Evolutionary conservation across 2,797 vertebrate genomes (phyloP), one percentile per base, ranked within the genome.

Genomic region (Rhinogobio ventralis): DNA sequence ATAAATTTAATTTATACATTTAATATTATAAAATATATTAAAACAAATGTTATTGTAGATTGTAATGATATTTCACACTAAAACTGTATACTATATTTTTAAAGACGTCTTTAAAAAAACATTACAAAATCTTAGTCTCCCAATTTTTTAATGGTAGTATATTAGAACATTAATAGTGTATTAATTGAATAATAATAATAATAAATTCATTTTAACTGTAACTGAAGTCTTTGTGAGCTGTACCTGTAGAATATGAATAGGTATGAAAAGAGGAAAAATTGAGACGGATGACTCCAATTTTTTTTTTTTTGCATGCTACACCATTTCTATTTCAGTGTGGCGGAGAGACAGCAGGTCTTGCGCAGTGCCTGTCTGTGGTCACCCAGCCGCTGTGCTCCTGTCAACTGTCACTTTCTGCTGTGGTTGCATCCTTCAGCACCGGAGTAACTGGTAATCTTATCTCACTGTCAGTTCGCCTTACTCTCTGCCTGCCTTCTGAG

Each of bases 371-470:
- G 74, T 77, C 85, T 84, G 79, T 83, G 85, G 86, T 89, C 88
- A 67, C 86, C 73, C 69, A 5, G 77, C 36, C 85, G 46, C 86
- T 77, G 85, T 76, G 85, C 89, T 93, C 87, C 85, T 91, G 90
- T 92, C 90, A 92, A 89, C 90, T 89, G 91, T 92, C 90, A 89
- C 86, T 72, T 88, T 90, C 85, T 80, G 69, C 89, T 91, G 91
- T 67, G 67, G 86, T 91, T 87, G 91, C 89, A 85, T 93, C 89
- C 81, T 86, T 91, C 90, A 88, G 90, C 88, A 89, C 88, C 85
- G 57, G 79, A 75, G 88, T 89, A 89, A 92, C 91, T 89, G 90
- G 89, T 92, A 90, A 91, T 94, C 93, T 93, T 92, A 95, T 94
- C 92, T 92, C 51, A 15, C 88, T 90, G 91, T 90, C 92, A 90